Evolutionary conservation across 2,797 vertebrate species (phyloP).

Genomic region (Sparidentex hasta): DNA sequence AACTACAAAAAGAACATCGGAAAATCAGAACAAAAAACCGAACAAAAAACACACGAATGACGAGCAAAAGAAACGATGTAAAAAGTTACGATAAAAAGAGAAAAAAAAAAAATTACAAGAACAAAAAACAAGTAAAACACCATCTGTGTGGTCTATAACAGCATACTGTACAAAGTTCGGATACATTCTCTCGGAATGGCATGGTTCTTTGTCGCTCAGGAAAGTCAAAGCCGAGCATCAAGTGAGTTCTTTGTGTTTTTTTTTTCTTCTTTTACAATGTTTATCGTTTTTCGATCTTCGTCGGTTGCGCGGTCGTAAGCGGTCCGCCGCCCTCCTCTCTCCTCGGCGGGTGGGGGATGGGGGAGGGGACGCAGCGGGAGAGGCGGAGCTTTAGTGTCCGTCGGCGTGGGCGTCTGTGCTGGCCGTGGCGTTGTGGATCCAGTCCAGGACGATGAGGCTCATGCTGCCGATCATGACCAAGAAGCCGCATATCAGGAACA

Average conservation of each 20-base stretch:
- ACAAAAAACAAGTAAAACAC: constrained; percentile 84
- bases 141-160: constrained; percentile 92
- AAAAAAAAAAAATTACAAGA: constrained; percentile 82
- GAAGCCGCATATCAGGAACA: constrained; percentile 91
- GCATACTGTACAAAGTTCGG: constrained; percentile 88
- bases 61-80: constrained; percentile 79
- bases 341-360: background rate
- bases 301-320: constrained; percentile 25
- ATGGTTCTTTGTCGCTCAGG: constrained; percentile 91
- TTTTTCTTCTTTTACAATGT: constrained; percentile 46
- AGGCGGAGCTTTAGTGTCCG: constrained; percentile 84
- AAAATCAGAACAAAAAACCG: constrained; percentile 23
- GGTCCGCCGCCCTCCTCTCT: constrained; percentile 5
- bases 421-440: constrained; percentile 81
- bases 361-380: background rate
- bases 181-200: constrained; percentile 99
- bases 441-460: constrained; percentile 93
- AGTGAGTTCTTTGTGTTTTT: constrained; percentile 62
- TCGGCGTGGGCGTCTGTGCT: constrained; percentile 25
- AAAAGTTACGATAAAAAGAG: constrained; percentile 84
- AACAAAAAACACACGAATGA: constrained; percentile 64
- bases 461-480: constrained; percentile 93
- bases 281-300: constrained; percentile 18
- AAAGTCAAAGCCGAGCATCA: constrained; percentile 68
- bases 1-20: constrained; percentile 83